These are phyloP conservation scores for Polymixis flavicincta DNA, from an alignment of 2,888 invertebrate species.

Conservation along the genomic window DNA sequence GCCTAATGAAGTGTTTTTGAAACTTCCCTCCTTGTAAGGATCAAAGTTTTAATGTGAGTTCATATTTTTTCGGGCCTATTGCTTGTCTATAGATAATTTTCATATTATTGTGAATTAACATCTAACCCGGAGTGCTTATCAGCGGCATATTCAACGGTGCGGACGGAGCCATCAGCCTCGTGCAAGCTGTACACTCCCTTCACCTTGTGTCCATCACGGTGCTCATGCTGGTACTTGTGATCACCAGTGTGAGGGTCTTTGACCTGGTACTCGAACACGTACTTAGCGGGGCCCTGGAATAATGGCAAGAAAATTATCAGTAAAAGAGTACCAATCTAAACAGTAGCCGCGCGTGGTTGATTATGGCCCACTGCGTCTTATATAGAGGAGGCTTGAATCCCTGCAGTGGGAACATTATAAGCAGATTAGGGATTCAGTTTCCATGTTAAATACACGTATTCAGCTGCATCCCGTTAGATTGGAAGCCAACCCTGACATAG, in stretches of 20 bases:
- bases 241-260: slow-evolving; percentile 90
- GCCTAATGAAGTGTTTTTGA: too few species aligned
- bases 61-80: too few species aligned
- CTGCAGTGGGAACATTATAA: too few species aligned
- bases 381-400: too few species aligned
- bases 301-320: slow-evolving; percentile 1
- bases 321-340: background rate
- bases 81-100: background rate
- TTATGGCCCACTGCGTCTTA: too few species aligned
- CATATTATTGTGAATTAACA: background rate
- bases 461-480: too few species aligned
- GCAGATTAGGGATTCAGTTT: too few species aligned
- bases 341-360: too few species aligned
- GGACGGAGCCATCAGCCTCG: slow-evolving; percentile 86
- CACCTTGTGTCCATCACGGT: slow-evolving; percentile 90
- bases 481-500: too few species aligned
- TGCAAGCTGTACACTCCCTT: slow-evolving; percentile 86
- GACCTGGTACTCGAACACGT: slow-evolving; percentile 90
- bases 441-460: too few species aligned
- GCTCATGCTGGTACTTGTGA: slow-evolving; percentile 89
- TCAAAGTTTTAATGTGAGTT: too few species aligned
- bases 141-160: slow-evolving; percentile 87
- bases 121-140: slow-evolving; percentile 85
- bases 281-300: slow-evolving; percentile 87
- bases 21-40: too few species aligned